Evolutionary conservation across 2,888 invertebrate genomes (phyloP), one percentile per base, ranked within the genome.

Genomic region (Danaus chrysippus): DNA sequence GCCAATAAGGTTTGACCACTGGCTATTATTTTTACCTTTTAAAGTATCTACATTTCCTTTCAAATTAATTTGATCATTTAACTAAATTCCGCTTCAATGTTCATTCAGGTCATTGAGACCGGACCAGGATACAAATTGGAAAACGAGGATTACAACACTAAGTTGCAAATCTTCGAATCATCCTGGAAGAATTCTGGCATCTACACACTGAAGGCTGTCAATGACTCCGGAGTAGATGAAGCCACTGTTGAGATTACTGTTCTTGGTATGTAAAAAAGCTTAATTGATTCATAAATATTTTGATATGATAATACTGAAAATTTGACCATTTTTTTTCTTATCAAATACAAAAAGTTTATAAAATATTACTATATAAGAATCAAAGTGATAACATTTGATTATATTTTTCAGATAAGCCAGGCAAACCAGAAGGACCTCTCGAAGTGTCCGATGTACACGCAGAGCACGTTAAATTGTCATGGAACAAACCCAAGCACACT

Each of bases 401-500:
- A 42, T 12, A 15, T 34, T 3, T 8, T 58, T 41, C 90, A 92
- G 96, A 96, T 79, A 96, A 95, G 76, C 97, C 97, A 15, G 93
- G 94, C 72, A 95, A 95, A 79, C 97, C 97, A 0, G 96, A 97
- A 83, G 98, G 98, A 52, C 99, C 99, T 0, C 87, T 99, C 0
- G 97, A 98, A 78, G 96, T 98, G 0, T 93, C 93, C 0, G 97
- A 98, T 79, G 93, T 99, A 0, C 97, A 96, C 84, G 97, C 97
- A 66, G 98, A 98, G 82, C 97, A 98, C 59, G 98, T 97, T 78
- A 97, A 96, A 76, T 91, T 99, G 11, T 94, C 95, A 73, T 99
- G 99, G 99, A 95, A 95, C 71, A 97, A 97, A 76, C 99, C 99
- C 0, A 97, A 97, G 82, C 98, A 99, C 84, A 98, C 99, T 70